Evolutionary conservation across 2,888 invertebrate species (phyloP), one percentile per base, ranked within the genome.

Genomic region (Ischnus inquisitorius): DNA sequence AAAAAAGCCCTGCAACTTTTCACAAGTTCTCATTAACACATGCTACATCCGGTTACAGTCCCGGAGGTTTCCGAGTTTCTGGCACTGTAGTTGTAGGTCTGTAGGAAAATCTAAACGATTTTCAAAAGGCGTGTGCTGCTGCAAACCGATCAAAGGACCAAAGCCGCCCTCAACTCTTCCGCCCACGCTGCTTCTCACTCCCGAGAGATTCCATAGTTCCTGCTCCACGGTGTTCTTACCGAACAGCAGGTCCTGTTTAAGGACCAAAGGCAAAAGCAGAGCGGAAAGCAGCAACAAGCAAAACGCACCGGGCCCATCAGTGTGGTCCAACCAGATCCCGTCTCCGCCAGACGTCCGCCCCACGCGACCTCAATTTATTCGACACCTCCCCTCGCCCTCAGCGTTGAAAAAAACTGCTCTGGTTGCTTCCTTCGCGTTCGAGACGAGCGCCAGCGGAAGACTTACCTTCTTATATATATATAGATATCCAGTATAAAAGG

Each of bases 321-420:
- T 89, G 90, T 88, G 90, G 91, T 91, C 91, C 89, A 74, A 62
- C 86, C 83, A 85, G 86, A 64, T 75, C 62, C 65, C 68, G 69
- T 81, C 64, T 88, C 87, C 74, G 86, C 88, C 90, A 89, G 90
- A 93, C 90, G 92, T 93, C 92, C 93, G 91, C 92, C 91, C 92
- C 91, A 90, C 91, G 91, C 90, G 92, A 92, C 92, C 91, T 92
- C 92, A 92, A 93, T 93, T 93, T 92, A 93, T 92, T 92, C 93
- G 92, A 93, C 93, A 93, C 93, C 93, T 93, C 92, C 92, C 92
- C 90, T 92, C 77, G 93, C 92, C 93, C 89, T 89, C 87, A 92
- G 92, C 92, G 88, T 81, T 78, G 71, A 77, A 67, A 75, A 80
- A 87, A 89, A 88, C 87, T 88, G 89, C 89, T 88, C 88, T 51